phyloP scores from a whole-genome alignment of 2,113 vertebrate species.

The Otocyon megalotis region DNA sequence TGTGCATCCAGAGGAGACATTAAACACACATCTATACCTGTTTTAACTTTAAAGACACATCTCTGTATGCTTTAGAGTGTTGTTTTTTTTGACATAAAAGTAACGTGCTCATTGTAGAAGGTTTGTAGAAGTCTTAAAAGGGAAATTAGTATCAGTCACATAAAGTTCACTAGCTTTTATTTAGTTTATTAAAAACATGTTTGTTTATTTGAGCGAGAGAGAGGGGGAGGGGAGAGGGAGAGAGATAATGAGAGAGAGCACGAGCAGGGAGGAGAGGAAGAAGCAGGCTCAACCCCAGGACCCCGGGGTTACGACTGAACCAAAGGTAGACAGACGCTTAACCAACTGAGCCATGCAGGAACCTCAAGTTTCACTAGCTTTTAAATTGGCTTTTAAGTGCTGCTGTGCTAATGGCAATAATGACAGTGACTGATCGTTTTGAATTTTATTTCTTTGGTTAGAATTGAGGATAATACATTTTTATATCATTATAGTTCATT shows the following conservation, averaged over 20 bases:
- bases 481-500: background rate
- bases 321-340: too few relatives aligned
- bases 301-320: too few relatives aligned
- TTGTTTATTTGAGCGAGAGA: too few relatives aligned
- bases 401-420: background rate
- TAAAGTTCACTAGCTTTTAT: background rate
- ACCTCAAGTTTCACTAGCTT: background rate
- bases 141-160: background rate
- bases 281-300: too few relatives aligned
- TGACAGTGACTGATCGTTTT: background rate
- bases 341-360: too few relatives aligned
- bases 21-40: background rate
- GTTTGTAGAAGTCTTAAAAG: slow-evolving; percentile 1
- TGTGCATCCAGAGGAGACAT: background rate
- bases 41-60: background rate
- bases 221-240: too few relatives aligned
- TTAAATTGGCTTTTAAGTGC: slow-evolving; percentile 44
- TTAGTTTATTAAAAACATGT: too few relatives aligned
- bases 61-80: background rate
- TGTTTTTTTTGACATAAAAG: slow-evolving; percentile 10
- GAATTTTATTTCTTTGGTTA: slow-evolving; percentile 32
- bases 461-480: background rate
- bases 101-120: background rate
- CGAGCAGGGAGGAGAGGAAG: too few relatives aligned
- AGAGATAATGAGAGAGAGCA: too few relatives aligned